Percentiles rank a stretch among this genome's conserved stretches.
These are phyloP conservation scores for Miltochrista miniata DNA, from an alignment of 2,888 invertebrate species.

Conservation along the genomic window DNA sequence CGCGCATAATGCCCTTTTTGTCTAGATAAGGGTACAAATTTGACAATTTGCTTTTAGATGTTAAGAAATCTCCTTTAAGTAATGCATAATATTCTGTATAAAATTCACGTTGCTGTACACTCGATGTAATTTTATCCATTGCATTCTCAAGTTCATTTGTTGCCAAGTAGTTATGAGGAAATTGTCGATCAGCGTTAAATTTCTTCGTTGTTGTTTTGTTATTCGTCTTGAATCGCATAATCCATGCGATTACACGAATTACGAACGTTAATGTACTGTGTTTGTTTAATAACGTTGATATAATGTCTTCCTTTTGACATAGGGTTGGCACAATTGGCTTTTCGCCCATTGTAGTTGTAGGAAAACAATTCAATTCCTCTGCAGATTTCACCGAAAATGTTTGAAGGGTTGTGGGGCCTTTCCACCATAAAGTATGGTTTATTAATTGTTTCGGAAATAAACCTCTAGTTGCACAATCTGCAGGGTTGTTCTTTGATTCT, in stretches of 20 bases:
- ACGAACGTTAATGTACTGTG: constrained; percentile 3
- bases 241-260: neutral
- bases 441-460: constrained; percentile 10
- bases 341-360: neutral
- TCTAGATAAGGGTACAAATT: constrained; percentile 7
- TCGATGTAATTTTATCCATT: neutral
- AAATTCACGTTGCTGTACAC: neutral
- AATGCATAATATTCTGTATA: neutral
- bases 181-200: neutral
- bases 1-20: neutral
- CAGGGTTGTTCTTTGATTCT: neutral
- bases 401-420: constrained; percentile 14
- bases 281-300: constrained; percentile 4
- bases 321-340: neutral
- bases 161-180: no score
- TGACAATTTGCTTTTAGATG: neutral
- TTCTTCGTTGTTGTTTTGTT: neutral
- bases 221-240: neutral
- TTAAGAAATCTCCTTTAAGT: neutral
- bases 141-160: neutral
- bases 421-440: constrained; percentile 24
- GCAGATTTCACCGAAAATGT: neutral
- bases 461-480: constrained; percentile 12
- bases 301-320: neutral
- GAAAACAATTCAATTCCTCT: neutral